Evolutionary conservation across 2,888 invertebrate species (phyloP).

Genomic region (Drosophila nr. perissopoda): DNA sequence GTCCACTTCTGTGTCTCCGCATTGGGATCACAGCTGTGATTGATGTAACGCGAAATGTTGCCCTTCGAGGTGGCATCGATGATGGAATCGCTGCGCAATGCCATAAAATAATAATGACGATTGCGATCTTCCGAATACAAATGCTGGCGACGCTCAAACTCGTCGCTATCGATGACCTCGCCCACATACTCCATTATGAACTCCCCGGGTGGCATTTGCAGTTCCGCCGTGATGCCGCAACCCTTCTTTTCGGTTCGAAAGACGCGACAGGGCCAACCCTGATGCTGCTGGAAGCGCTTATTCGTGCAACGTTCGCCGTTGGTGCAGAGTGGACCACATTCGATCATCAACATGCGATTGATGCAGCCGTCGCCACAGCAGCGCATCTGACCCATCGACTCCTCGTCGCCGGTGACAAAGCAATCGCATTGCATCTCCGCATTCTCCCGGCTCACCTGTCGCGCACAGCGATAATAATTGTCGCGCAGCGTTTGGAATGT

Average conservation of each 20-base stretch:
- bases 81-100: constrained; percentile 95
- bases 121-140: constrained; percentile 96
- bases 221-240: constrained; percentile 91
- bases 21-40: constrained; percentile 99
- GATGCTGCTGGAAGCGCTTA: constrained; percentile 94
- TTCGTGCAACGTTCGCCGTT: constrained; percentile 97
- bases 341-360: constrained; percentile 98
- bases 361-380: constrained; percentile 99
- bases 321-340: constrained; percentile 97
- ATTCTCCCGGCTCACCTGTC: constrained; percentile 95
- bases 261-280: constrained; percentile 93
- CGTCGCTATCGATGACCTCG: constrained; percentile 96
- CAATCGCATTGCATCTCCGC: constrained; percentile 98
- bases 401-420: constrained; percentile 94
- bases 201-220: constrained; percentile 87
- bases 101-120: constrained; percentile 99
- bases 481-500: constrained; percentile 93
- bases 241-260: constrained; percentile 97
- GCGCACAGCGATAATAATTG: constrained; percentile 93
- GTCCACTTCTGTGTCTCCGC: constrained; percentile 99
- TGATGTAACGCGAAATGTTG: constrained; percentile 98
- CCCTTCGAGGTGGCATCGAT: constrained; percentile 99
- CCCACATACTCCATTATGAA: constrained; percentile 99
- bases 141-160: constrained; percentile 94
- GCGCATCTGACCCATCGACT: constrained; percentile 92